Percentiles rank a stretch among this genome's conserved stretches.
Evolutionary conservation across 1,140 invertebrate species (phyloP).

Genomic region (Magallana angulata): DNA sequence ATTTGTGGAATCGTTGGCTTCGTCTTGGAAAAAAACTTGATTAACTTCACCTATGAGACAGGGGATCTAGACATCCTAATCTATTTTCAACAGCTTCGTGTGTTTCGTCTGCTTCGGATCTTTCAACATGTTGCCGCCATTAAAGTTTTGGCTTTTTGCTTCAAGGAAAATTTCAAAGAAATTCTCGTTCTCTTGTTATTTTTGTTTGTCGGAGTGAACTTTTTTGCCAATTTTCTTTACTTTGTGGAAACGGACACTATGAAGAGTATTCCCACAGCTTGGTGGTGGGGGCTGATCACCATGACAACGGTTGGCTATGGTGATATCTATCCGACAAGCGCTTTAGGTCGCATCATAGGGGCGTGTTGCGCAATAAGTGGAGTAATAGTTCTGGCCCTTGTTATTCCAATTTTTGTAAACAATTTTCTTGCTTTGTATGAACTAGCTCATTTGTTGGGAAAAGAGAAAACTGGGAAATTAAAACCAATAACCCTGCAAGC

Average conservation of each 20-base stretch:
- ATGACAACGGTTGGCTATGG: conserved; percentile 99
- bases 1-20: conserved; percentile 91
- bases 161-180: conserved; percentile 67
- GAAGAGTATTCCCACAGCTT: conserved; percentile 91
- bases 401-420: conserved; percentile 91
- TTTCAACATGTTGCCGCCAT: conserved; percentile 93
- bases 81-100: conserved; percentile 62
- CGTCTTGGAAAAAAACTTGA: background rate
- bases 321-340: conserved; percentile 61
- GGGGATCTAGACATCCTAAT: conserved; percentile 50
- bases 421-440: conserved; percentile 48
- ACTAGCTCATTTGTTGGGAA: background rate
- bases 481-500: background rate
- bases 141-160: conserved; percentile 95
- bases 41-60: background rate
- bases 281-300: conserved; percentile 99
- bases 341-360: conserved; percentile 83
- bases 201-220: conserved; percentile 60
- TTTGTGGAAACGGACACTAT: conserved; percentile 59
- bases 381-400: conserved; percentile 91
- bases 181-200: conserved; percentile 63
- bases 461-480: background rate
- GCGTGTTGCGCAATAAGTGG: conserved; percentile 91
- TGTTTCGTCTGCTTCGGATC: conserved; percentile 67
- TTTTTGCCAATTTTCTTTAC: conserved; percentile 65